Evolutionary conservation across 2,113 vertebrate genomes (phyloP).

Genomic region (Tragulus kanchil): DNA sequence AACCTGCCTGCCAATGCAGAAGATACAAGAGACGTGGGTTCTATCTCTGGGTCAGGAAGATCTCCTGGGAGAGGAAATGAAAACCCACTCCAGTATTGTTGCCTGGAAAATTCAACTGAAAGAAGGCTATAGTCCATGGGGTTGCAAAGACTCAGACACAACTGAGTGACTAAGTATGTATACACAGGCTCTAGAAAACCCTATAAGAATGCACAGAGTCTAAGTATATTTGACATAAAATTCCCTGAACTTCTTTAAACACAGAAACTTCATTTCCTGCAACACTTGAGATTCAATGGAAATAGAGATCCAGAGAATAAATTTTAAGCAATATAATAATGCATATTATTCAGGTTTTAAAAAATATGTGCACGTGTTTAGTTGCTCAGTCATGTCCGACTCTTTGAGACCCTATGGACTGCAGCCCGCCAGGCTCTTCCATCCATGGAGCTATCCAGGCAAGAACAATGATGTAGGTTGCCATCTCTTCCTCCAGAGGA

Average conservation of each 20-base stretch:
- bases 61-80: neutral
- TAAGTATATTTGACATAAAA: neutral
- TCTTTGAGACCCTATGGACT: neutral
- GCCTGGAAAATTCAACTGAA: neutral
- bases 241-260: neutral
- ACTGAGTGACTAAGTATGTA: neutral
- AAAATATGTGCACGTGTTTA: neutral
- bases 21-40: neutral
- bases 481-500: neutral
- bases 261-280: neutral
- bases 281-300: slow-evolving; percentile 6
- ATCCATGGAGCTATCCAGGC: neutral
- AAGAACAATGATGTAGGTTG: neutral
- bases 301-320: neutral
- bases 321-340: neutral
- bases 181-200: neutral
- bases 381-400: neutral
- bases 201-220: neutral
- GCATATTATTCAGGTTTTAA: neutral
- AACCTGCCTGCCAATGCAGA: neutral
- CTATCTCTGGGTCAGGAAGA: neutral
- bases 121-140: neutral
- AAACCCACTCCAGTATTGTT: neutral
- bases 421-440: neutral
- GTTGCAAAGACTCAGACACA: neutral